phyloP scores from a whole-genome alignment of 2,113 vertebrate species.

The Gila orcuttii region DNA sequence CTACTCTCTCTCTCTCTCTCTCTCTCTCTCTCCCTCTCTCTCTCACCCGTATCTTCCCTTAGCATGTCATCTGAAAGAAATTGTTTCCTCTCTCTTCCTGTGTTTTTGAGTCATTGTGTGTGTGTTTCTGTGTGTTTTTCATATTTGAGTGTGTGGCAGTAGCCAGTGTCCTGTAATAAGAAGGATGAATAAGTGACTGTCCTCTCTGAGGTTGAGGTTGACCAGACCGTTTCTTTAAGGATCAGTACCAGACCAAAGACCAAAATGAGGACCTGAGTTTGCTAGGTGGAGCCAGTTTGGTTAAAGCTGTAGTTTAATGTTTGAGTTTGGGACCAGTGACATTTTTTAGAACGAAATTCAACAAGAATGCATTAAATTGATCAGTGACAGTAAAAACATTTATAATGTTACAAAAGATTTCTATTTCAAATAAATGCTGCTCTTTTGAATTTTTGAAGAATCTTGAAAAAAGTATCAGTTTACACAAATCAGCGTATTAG shows the following conservation, averaged over 20 bases:
- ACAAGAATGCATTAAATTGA: not conserved
- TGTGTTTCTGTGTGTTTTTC: conserved; percentile 61
- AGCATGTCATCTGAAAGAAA: conserved; percentile 3
- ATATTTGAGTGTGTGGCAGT: conserved; percentile 25
- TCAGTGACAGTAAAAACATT: too few relatives aligned
- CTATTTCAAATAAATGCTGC: too few relatives aligned
- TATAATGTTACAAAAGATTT: too few relatives aligned
- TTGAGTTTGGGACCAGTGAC: not conserved
- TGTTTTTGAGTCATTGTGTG: not conserved
- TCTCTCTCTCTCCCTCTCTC: too few relatives aligned
- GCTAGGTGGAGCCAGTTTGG: not conserved
- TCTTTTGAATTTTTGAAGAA: too few relatives aligned
- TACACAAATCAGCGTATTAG: too few relatives aligned
- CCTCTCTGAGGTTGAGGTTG: conserved; percentile 8
- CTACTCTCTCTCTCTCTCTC: not conserved
- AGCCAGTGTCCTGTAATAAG: conserved; percentile 16
- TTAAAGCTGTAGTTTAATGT: conserved; percentile 2
- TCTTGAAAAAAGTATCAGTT: too few relatives aligned
- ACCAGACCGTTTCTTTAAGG: not conserved
- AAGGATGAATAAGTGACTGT: not conserved
- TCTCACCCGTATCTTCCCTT: not conserved
- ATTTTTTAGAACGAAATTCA: not conserved
- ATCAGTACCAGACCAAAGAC: conserved; percentile 6
- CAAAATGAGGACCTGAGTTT: not conserved
- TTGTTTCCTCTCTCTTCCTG: not conserved